Percentiles rank a stretch among this genome's conserved stretches.
Conservation (phyloP, 2,113 vertebrate genomes). For the Aythya baeri region DNA sequence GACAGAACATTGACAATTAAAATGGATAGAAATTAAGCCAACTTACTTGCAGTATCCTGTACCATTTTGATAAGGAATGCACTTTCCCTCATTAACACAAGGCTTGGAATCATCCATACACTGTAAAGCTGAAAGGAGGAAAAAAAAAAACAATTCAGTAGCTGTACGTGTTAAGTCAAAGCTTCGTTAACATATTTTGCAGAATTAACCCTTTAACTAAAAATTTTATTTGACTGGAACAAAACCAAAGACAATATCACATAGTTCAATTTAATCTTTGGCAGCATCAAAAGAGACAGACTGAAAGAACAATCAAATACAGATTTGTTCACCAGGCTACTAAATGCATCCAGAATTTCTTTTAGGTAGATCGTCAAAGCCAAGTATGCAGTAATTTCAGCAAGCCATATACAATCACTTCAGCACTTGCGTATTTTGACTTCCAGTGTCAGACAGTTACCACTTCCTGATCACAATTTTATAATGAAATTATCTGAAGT, state of each 20-base stretch:
- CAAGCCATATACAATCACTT: background rate
- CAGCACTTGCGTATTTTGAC: background rate
- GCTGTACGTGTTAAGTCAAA: constrained; percentile 8
- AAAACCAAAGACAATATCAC: constrained; percentile 13
- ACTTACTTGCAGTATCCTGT: constrained; percentile 95
- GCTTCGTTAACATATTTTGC: background rate
- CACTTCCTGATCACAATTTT: background rate
- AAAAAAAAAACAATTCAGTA: background rate
- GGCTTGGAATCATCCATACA: constrained; percentile 86
- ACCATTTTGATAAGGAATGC: constrained; percentile 85
- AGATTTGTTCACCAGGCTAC: constrained; percentile 7
- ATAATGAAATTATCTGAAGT: background rate
- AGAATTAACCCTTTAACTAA: background rate
- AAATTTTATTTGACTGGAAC: background rate
- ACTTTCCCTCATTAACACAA: constrained; percentile 90
- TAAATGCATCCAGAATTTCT: background rate
- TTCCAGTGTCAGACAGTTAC: background rate
- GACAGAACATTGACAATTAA: background rate
- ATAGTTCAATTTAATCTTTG: background rate
- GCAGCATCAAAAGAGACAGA: background rate
- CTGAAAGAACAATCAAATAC: constrained; percentile 6
- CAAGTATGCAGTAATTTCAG: background rate
- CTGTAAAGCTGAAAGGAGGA: constrained; percentile 84
- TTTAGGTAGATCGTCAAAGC: constrained; percentile 21
- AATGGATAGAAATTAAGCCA: background rate